Evolutionary conservation across 2,113 vertebrate genomes (phyloP).

Genomic region (Pomatorhinus ruficollis): DNA sequence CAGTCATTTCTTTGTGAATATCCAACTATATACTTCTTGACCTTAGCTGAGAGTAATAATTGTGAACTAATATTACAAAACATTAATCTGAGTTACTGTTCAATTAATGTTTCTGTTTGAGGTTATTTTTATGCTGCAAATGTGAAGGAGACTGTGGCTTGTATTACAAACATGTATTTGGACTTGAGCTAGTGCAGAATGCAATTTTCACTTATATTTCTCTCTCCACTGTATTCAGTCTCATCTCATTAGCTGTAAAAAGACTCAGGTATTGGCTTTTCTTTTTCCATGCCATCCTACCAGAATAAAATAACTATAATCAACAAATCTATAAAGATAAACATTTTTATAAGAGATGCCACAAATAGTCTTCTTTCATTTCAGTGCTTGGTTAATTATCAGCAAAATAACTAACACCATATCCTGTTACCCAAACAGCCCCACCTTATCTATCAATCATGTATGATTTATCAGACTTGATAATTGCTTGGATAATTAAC

Average conservation of each 20-base stretch:
- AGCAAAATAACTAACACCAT: conserved; percentile 65
- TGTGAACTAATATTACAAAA: conserved; percentile 82
- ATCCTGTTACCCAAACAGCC: conserved; percentile 65
- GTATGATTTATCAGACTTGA: conserved; percentile 72
- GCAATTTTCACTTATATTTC: conserved; percentile 54
- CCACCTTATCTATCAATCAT: conserved; percentile 71
- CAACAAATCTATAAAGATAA: conserved; percentile 62
- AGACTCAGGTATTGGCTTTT: not conserved
- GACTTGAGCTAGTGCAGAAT: conserved; percentile 29
- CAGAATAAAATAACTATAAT: conserved; percentile 58
- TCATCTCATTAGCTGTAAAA: conserved; percentile 30
- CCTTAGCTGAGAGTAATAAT: conserved; percentile 78
- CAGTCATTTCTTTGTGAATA: conserved; percentile 88
- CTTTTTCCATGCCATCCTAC: conserved; percentile 24
- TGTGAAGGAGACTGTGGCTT: conserved; percentile 46
- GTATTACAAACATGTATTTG: conserved; percentile 47
- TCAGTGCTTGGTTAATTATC: conserved; percentile 57
- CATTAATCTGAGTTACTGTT: conserved; percentile 82
- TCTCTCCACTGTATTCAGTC: conserved; percentile 22
- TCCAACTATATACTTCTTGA: conserved; percentile 82
- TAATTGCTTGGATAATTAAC: conserved; percentile 74
- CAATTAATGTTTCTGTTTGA: conserved; percentile 71
- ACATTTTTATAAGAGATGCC: conserved; percentile 60
- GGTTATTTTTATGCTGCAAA: conserved; percentile 70
- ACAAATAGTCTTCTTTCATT: conserved; percentile 44